Base-by-base conservation (phyloP, 2,797 vertebrate genomes). In the Oreochromis grahami region DNA sequence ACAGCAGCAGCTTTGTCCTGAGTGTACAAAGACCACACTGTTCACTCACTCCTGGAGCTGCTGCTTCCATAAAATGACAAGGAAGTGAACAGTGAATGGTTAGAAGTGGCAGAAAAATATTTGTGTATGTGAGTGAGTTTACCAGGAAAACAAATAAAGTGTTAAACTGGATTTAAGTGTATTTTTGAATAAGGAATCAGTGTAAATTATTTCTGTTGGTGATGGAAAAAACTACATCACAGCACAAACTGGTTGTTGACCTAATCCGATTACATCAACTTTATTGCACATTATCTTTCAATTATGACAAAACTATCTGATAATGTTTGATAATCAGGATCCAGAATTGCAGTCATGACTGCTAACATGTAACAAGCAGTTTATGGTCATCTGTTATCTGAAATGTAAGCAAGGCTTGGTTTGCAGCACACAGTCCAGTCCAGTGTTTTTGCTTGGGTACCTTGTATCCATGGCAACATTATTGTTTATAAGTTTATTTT, bases 1-100 rank as follows among this genome's bases (percentile, higher is more conserved):
- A 96, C 95, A 96, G 94, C 91, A 80, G 80, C 87, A 84, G 92
- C 95, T 95, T 96, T 97, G 95, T 96, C 85, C 88, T 2, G 51
- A 79, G 86, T 1, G 9, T 13, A 97, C 95, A 97, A 96, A 96
- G 95, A 89, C 77, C 79, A 32, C 92, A 81, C 81, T 97, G 96
- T 96, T 94, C 89, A 7, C 48, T 68, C 68, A 1, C 9, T 15
- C n/a, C 53, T 51, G 8, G 76, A 74, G 43, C 41, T 1, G 74
- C 77, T 83, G 19, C 86, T 5, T 82, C 85, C 55, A 68, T 52
- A 34, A 83, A 86, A 89, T 88, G 85, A 94, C 91, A 88, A 84
- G 89, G 89, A 89, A 86, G 56, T 85, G 90, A 24, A 63, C 8
- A 32, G 24, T 51, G 38, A 85, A 52, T 4, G 51, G 68, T 19